Base-by-base conservation (phyloP, 2,888 invertebrate genomes). In the Trichopoda pennipes region DNA sequence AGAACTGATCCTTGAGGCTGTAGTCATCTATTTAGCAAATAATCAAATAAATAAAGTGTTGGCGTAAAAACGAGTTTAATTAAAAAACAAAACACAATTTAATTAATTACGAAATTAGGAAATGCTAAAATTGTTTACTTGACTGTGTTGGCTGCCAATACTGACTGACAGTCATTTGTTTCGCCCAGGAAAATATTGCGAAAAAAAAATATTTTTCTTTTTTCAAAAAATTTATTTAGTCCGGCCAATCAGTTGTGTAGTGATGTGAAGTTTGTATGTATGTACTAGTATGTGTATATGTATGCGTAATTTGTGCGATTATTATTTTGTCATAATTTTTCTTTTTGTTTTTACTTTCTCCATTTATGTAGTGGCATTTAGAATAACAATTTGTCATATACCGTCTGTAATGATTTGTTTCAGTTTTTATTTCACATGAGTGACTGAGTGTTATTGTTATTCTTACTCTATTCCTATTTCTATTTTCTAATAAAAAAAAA, bases 331-430 rank as follows among this genome's bases (percentile, higher is more conserved):
- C 56, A 63, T 80, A 64, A 64, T 66, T 64, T 72, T 38, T 32
- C 61, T 9, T 38, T 35, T 66, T 49, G n/a, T 38, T 32, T 6
- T 73, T 56, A 23, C 49, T 55, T 32, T 55, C 9, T 14, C 53
- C 53, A 63, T 21, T 49, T 38, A 55, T 68, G 32, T 38, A 42
- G 17, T 56, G 79, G 61, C 73, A 79, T 74, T 74, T 80, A 44
- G 61, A 80, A 80, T 55, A 80, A 80, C 68, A 74, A 80, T 74
- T 80, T 74, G 73, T 80, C 79, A 68, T 61, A 60, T 19, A 55
- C 32, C 73, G 78, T 79, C 78, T 42, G 72, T 66, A 70, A 66
- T 79, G 78, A 73, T 66, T 79, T 73, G 73, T 79, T 79, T 58
- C 60, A 38, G 32, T 66, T 60, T 66, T 47, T 53, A 53, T 61